Percentiles rank a stretch among this genome's conserved stretches.
Conservation (phyloP, 1,140 invertebrate genomes). For the Calycopis cecrops region DNA sequence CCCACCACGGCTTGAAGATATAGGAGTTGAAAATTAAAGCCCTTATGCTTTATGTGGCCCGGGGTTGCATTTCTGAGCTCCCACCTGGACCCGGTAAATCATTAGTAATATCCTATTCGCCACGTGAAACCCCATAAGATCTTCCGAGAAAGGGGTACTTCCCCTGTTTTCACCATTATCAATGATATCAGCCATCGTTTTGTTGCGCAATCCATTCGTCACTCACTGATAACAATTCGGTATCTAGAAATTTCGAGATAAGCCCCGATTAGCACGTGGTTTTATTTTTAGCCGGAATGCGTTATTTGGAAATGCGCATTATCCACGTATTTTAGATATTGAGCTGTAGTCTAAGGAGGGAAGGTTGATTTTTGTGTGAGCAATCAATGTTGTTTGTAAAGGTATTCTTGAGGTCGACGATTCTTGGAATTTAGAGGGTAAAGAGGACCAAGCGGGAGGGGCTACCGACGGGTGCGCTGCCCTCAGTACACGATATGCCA, state of each 20-base stretch:
- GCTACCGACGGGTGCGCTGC: background rate
- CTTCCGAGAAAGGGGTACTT: background rate
- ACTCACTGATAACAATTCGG: background rate
- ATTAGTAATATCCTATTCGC: background rate
- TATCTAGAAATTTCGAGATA: conserved; percentile 8
- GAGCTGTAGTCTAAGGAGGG: background rate
- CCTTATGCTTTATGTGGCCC: no score
- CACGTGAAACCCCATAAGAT: background rate
- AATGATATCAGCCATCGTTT: background rate
- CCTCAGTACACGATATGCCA: no score
- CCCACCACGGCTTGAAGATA: no score
- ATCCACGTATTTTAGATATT: background rate
- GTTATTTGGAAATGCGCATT: background rate
- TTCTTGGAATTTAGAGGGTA: background rate
- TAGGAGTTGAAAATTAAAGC: no score
- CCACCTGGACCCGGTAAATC: no score
- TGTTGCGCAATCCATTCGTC: background rate
- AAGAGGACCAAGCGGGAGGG: background rate
- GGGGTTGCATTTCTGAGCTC: no score
- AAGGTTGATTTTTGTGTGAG: conserved; percentile 2
- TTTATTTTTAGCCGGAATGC: conserved; percentile 11
- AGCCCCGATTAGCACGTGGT: background rate
- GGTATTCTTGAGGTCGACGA: background rate
- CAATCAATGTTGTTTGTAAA: background rate
- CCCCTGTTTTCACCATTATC: background rate